phyloP scores from a whole-genome alignment of 1,140 invertebrate genomes.

The Spodoptera frugiperda region DNA sequence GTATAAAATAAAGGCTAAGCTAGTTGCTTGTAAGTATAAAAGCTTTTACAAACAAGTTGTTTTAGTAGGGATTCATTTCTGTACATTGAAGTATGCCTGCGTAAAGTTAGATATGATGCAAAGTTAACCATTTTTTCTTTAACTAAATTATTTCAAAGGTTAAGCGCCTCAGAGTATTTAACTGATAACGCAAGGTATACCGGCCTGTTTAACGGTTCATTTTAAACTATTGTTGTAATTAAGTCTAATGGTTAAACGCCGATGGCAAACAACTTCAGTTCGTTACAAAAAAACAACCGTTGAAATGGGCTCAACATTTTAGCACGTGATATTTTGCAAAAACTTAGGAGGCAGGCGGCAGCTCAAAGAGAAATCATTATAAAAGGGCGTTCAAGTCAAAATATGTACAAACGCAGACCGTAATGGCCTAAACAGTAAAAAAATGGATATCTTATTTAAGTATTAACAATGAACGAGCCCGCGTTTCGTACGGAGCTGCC shows the following conservation, averaged over 20 bases:
- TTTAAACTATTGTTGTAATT: slow-evolving; percentile 23
- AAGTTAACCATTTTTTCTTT: background rate
- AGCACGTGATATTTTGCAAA: slow-evolving; percentile 77
- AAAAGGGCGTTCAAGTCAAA: slow-evolving; percentile 78
- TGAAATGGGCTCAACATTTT: slow-evolving; percentile 22
- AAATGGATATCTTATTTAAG: slow-evolving; percentile 84
- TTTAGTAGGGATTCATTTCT: too few relatives aligned
- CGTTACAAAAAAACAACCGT: background rate
- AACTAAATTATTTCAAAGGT: background rate
- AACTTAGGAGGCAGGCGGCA: slow-evolving; percentile 64
- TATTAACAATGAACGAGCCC: slow-evolving; percentile 76
- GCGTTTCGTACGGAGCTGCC: slow-evolving; percentile 71
- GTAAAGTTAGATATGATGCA: too few relatives aligned
- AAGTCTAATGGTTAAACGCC: slow-evolving; percentile 21
- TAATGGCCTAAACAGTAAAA: slow-evolving; percentile 82
- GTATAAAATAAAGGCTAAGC: too few relatives aligned
- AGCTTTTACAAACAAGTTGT: too few relatives aligned
- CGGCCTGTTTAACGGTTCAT: slow-evolving; percentile 36
- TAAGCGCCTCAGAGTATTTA: background rate
- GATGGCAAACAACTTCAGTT: slow-evolving; percentile 7
- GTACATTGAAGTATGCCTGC: too few relatives aligned
- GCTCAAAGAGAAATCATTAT: slow-evolving; percentile 63
- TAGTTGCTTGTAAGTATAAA: too few relatives aligned
- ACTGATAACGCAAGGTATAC: background rate
- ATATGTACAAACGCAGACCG: slow-evolving; percentile 80